These are phyloP conservation scores for Machimus atricapillus DNA, from an alignment of 2,888 invertebrate species.

Conservation along the genomic window DNA sequence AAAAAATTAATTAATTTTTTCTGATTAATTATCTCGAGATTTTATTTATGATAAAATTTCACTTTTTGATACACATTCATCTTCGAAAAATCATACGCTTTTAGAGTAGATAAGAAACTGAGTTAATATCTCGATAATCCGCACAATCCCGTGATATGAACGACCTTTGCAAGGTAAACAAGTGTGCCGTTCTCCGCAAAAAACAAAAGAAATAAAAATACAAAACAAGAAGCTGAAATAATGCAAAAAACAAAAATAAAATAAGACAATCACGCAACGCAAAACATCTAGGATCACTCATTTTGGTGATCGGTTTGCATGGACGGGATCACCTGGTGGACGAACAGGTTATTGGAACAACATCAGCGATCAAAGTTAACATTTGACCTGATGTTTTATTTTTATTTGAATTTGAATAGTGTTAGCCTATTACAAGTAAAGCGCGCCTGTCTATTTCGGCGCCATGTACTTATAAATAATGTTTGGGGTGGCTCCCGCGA, in stretches of 20 bases:
- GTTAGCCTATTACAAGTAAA: neutral
- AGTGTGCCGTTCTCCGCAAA: neutral
- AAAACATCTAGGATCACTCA: neutral
- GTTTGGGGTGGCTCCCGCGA: neutral
- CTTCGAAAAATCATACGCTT: neutral
- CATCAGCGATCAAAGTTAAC: neutral
- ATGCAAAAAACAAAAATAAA: neutral
- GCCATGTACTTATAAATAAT: neutral
- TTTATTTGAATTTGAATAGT: no score
- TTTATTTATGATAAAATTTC: neutral
- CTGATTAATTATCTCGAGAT: neutral
- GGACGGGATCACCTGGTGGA: neutral
- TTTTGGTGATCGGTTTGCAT: neutral
- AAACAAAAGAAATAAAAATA: neutral
- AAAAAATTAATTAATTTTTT: neutral
- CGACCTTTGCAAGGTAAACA: constrained; percentile 30
- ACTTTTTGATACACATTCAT: neutral
- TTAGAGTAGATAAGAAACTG: neutral
- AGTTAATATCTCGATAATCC: neutral
- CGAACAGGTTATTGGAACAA: neutral
- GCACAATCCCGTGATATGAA: neutral
- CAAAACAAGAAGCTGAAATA: neutral
- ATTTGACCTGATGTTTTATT: neutral
- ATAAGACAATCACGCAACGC: neutral
- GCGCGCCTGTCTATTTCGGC: neutral